Evolutionary conservation across 2,797 vertebrate genomes (phyloP), one percentile per base, ranked within the genome.

Genomic region (Hyperoplus lanceolatus): DNA sequence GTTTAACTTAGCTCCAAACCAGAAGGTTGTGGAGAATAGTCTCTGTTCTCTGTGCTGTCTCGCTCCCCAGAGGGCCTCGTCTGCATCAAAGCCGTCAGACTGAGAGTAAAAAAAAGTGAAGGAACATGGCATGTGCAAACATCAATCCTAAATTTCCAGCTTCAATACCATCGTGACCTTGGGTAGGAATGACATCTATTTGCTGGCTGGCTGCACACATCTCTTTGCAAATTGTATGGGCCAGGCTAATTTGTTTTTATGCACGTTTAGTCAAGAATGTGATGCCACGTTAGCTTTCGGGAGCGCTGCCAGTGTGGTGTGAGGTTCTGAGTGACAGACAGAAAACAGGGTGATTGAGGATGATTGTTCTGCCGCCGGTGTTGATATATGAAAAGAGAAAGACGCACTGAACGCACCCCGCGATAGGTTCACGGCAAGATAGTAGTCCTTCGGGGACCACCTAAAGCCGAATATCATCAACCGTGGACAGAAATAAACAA

Each of bases 161-260:
- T 92, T 88, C 92, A 90, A 85, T 93, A 91, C 89, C 91, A 87
- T 86, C 86, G 75, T 94, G 95, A 96, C 95, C 95, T 95, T 95
- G 95, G 93, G 91, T 93, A 91, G 92, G 92, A 95, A 94, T 94
- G 95, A 96, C 94, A 95, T 95, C 95, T 94, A 96, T 96, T 95
- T 95, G 92, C 93, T 93, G 94, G 92, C 92, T 95, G 94, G 93
- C 92, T 95, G 94, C 92, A 95, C 94, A 95, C 94, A 94, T 94
- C 94, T 95, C 92, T 95, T 94, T 94, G 93, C 93, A 95, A 94
- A 95, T 94, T 94, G 94, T 93, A 94, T 93, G 91, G 94, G 89
- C 92, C 91, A 92, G 91, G 92, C 93, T 95, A 94, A 95, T 96
- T 96, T 95, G 95, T 95, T 95, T 96, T 96, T 95, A 95, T 96